Evolutionary conservation across 1,140 invertebrate genomes (phyloP).

Genomic region (Condylostylus longicornis): DNA sequence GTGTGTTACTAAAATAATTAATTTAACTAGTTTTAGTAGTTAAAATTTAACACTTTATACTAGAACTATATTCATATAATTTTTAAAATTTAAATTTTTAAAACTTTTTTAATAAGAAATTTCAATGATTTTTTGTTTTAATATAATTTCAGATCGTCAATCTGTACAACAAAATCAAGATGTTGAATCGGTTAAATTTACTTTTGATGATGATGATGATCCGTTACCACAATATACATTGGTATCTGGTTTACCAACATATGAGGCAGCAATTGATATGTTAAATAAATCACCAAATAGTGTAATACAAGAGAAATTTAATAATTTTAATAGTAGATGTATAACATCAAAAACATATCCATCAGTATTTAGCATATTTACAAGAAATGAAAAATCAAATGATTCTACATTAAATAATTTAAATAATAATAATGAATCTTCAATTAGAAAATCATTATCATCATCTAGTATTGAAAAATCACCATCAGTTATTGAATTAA

Average conservation of each 20-base stretch:
- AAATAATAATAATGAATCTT: too few relatives aligned
- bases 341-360: too few relatives aligned
- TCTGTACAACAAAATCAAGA: conserved; percentile 17
- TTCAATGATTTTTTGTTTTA: not conserved
- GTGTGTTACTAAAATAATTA: too few relatives aligned
- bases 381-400: conserved; percentile 17
- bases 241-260: conserved; percentile 43
- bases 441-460: too few relatives aligned
- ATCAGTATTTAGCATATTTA: conserved; percentile 28
- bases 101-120: not conserved
- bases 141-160: conserved; percentile 22
- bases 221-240: conserved; percentile 44
- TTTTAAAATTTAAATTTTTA: too few relatives aligned
- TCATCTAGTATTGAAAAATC: too few relatives aligned
- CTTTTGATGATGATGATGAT: conserved; percentile 31
- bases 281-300: conserved; percentile 25
- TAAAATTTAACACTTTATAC: too few relatives aligned
- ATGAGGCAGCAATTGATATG: conserved; percentile 43
- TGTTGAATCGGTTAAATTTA: conserved; percentile 23
- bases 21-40: too few relatives aligned
- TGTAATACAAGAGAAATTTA: not conserved
- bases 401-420: too few relatives aligned
- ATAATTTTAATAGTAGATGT: too few relatives aligned
- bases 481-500: too few relatives aligned
- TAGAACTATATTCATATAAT: too few relatives aligned